Evolutionary conservation across 2,888 invertebrate genomes (phyloP).

Genomic region (Eupeodes latifasciatus): DNA sequence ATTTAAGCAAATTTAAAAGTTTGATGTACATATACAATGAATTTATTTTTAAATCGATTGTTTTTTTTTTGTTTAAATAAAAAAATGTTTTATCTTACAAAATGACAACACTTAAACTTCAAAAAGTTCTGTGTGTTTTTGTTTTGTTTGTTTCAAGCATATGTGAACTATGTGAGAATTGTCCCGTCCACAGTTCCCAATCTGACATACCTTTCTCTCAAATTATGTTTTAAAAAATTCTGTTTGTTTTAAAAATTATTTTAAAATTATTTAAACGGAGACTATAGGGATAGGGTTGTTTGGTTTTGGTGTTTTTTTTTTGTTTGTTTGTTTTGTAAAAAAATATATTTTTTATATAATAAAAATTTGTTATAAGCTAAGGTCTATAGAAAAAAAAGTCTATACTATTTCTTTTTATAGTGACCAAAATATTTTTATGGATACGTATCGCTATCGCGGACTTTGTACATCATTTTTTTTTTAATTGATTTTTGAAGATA

Average conservation of each 20-base stretch:
- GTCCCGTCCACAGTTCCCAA: slow-evolving; percentile 92
- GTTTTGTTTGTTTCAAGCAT: slow-evolving; percentile 79
- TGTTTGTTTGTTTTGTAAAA: slow-evolving; percentile 22
- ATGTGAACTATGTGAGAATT: slow-evolving; percentile 88
- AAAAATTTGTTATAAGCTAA: slow-evolving; percentile 62
- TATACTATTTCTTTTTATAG: slow-evolving; percentile 33
- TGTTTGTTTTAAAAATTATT: slow-evolving; percentile 71
- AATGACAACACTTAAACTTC: slow-evolving; percentile 79
- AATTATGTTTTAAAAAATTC: slow-evolving; percentile 74
- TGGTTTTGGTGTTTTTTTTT: slow-evolving; percentile 38
- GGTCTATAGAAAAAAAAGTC: slow-evolving; percentile 49
- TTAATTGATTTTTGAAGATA: slow-evolving; percentile 29
- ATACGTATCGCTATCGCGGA: slow-evolving; percentile 84
- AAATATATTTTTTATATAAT: slow-evolving; percentile 39
- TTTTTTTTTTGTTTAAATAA: slow-evolving; percentile 54
- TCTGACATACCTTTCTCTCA: slow-evolving; percentile 85
- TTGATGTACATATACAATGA: slow-evolving; percentile 78
- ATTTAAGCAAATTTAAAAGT: slow-evolving; percentile 68
- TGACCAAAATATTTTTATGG: slow-evolving; percentile 75
- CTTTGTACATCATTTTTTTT: slow-evolving; percentile 46
- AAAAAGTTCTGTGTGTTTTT: slow-evolving; percentile 71
- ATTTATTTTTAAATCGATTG: slow-evolving; percentile 25
- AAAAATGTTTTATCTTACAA: slow-evolving; percentile 69
- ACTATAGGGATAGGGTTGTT: slow-evolving; percentile 63
- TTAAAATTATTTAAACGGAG: slow-evolving; percentile 76